A percentile compares a stretch with the other conserved stretches of the same genome.
phyloP scores from a whole-genome alignment of 2,888 invertebrate genomes.

The Lepetodrilus schrolli region DNA sequence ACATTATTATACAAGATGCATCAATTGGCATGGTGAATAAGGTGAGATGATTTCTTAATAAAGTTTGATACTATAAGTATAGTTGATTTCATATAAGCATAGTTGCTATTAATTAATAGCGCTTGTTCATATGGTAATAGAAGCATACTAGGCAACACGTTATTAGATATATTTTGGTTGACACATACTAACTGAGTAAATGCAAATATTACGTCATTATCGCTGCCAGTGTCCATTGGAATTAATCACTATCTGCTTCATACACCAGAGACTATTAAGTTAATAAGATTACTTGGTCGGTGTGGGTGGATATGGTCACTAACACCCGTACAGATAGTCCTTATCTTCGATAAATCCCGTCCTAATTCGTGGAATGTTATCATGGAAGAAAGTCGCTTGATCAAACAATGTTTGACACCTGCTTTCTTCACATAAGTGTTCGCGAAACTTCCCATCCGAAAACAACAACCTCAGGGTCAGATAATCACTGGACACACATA shows the following conservation, averaged over 20 bases:
- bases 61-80: no score
- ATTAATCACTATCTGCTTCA: not conserved
- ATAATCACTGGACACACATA: no score
- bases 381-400: conserved; percentile 14
- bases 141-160: not conserved
- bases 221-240: not conserved
- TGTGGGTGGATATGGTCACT: not conserved
- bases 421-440: not conserved
- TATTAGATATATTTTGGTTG: no score
- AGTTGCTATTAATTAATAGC: no score
- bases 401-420: conserved; percentile 21
- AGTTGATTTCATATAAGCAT: no score
- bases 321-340: not conserved
- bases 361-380: conserved; percentile 21
- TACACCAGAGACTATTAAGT: not conserved
- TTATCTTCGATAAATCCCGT: conserved; percentile 20
- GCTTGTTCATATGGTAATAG: no score
- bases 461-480: no score
- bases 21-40: no score
- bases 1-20: no score
- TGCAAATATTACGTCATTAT: not conserved
- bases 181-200: no score
- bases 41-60: no score
- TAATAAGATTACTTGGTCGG: conserved; percentile 7
- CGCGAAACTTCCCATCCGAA: not conserved